Evolutionary conservation across 2,888 invertebrate species (phyloP).

Genomic region (Hermaeophaga mercurialis): DNA sequence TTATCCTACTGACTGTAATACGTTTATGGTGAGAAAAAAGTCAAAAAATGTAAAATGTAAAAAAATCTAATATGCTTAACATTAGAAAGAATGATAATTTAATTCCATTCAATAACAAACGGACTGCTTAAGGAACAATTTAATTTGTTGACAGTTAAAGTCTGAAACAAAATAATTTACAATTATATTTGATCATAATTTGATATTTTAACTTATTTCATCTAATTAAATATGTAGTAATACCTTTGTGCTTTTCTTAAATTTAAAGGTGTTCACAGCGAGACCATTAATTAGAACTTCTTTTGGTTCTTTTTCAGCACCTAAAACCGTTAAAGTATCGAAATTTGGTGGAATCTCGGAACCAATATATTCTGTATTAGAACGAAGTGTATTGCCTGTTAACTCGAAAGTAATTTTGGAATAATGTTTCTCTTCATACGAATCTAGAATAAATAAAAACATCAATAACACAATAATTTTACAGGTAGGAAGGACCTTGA

Average conservation of each 20-base stretch:
- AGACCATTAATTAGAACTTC: conserved; percentile 52
- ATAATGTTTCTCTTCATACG: conserved; percentile 65
- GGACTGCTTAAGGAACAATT: conserved; percentile 48
- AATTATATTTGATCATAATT: background rate
- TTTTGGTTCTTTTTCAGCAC: conserved; percentile 48
- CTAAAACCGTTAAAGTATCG: conserved; percentile 51
- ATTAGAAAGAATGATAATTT: conserved; percentile 23
- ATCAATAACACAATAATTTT: too few relatives aligned
- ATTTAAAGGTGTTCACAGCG: conserved; percentile 47
- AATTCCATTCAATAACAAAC: conserved; percentile 50
- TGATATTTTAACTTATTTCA: too few relatives aligned
- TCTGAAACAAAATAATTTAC: conserved; percentile 45
- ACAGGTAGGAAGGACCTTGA: too few relatives aligned
- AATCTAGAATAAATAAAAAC: conserved; percentile 61
- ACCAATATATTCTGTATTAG: conserved; percentile 47
- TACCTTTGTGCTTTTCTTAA: conserved; percentile 54
- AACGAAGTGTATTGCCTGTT: conserved; percentile 45
- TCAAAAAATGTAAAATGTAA: too few relatives aligned
- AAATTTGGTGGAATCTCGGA: conserved; percentile 53
- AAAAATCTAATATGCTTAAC: background rate
- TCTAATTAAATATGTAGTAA: too few relatives aligned
- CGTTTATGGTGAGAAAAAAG: too few relatives aligned
- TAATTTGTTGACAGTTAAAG: conserved; percentile 49
- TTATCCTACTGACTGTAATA: too few relatives aligned
- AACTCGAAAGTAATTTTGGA: conserved; percentile 61